Percentiles rank a stretch among this genome's conserved stretches.
phyloP scores from a whole-genome alignment of 1,140 invertebrate genomes.

The Pantala flavescens region DNA sequence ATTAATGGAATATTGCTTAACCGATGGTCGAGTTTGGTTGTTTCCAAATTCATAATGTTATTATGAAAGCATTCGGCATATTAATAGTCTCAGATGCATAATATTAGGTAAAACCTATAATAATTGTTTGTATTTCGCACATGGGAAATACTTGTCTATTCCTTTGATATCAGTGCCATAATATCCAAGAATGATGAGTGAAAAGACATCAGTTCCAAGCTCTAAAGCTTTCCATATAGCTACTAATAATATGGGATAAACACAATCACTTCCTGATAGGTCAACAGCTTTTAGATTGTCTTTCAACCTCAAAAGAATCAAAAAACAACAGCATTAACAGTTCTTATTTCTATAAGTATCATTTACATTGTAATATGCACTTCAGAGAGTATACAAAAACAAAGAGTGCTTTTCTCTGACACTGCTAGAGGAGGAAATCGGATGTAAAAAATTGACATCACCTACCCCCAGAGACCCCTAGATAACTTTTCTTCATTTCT shows the following conservation, averaged over 20 bases:
- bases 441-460: slow-evolving; percentile 7
- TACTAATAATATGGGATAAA: neutral
- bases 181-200: slow-evolving; percentile 8
- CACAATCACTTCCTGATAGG: neutral
- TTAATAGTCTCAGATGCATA: neutral
- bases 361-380: slow-evolving; percentile 10
- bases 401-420: slow-evolving; percentile 7
- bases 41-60: neutral
- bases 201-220: slow-evolving; percentile 1
- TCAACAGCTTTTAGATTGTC: slow-evolving; percentile 6
- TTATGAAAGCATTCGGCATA: neutral
- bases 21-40: neutral
- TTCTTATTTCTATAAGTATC: neutral
- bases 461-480: neutral
- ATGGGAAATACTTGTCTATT: neutral
- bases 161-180: neutral
- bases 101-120: neutral
- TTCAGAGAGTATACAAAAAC: slow-evolving; percentile 10
- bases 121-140: neutral
- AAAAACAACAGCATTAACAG: slow-evolving; percentile 6
- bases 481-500: neutral
- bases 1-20: slow-evolving; percentile 8
- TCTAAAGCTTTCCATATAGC: neutral
- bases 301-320: slow-evolving; percentile 8
- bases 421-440: neutral